Conservation (phyloP, 2,113 vertebrate genomes). For the Datnioides undecimradiatus region DNA sequence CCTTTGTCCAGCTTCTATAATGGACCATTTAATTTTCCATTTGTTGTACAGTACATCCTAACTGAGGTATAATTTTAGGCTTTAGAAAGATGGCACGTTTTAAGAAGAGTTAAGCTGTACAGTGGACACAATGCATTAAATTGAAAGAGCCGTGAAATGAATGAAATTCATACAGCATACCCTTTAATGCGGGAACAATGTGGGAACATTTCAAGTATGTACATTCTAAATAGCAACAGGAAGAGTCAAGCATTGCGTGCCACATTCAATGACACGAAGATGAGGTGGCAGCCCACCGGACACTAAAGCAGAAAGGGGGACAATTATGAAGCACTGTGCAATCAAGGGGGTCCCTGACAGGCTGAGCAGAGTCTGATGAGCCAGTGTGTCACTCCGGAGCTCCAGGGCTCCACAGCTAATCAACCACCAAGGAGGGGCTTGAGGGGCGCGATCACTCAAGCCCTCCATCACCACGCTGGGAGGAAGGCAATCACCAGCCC, state of each 20-base stretch:
- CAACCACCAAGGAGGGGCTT: slow-evolving; percentile 77
- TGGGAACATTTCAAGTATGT: slow-evolving; percentile 17
- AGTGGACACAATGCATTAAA: background rate
- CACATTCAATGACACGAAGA: slow-evolving; percentile 21
- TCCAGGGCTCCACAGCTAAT: slow-evolving; percentile 80
- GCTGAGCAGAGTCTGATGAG: slow-evolving; percentile 77
- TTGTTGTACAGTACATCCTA: background rate
- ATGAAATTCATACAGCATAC: background rate
- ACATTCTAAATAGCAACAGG: background rate
- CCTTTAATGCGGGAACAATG: background rate
- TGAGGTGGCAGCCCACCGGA: slow-evolving; percentile 40
- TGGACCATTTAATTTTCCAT: slow-evolving; percentile 16
- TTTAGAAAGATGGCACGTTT: background rate
- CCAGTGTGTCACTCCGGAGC: slow-evolving; percentile 71
- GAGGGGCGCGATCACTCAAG: slow-evolving; percentile 69
- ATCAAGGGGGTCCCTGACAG: slow-evolving; percentile 79
- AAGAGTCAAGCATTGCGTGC: slow-evolving; percentile 1
- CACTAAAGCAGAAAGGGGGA: slow-evolving; percentile 34
- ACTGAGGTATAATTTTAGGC: background rate
- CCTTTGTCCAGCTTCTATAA: background rate
- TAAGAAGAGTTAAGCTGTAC: background rate
- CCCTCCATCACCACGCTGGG: slow-evolving; percentile 67
- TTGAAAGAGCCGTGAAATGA: background rate
- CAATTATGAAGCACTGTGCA: slow-evolving; percentile 75
- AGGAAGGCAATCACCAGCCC: slow-evolving; percentile 81